A percentile compares a stretch with the other conserved stretches of the same genome.
Conservation (phyloP, 2,888 invertebrate species). For the Cantharis flavilabris region DNA sequence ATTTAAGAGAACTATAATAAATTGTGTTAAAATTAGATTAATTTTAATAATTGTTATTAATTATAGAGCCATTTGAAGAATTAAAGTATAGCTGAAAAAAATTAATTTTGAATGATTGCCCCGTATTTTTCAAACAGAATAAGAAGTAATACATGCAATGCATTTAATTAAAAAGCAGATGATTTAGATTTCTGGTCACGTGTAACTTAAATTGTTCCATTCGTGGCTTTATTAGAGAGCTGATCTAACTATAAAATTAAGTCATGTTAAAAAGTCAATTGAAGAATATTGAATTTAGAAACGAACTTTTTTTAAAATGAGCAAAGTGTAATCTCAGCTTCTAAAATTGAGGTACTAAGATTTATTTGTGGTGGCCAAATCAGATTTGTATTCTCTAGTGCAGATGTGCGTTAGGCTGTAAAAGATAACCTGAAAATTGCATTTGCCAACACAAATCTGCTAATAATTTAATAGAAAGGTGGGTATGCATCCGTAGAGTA, state of each 20-base stretch:
- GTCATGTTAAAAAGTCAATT: not conserved
- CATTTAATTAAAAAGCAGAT: constrained; percentile 4
- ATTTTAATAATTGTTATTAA: not conserved
- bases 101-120: not conserved
- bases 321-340: not conserved
- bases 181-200: not conserved
- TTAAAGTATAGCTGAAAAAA: not conserved
- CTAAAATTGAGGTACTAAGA: not conserved
- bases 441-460: constrained; percentile 23
- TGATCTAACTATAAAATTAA: not conserved
- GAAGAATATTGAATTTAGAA: not conserved
- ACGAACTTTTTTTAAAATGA: not conserved
- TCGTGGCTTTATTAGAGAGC: not conserved
- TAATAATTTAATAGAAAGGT: constrained; percentile 31
- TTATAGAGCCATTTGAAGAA: not conserved
- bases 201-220: not conserved
- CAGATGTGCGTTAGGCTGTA: not conserved
- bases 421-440: constrained; percentile 20
- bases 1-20: too few relatives aligned
- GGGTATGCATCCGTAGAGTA: constrained; percentile 22
- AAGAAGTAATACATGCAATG: not conserved
- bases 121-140: not conserved
- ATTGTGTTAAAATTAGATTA: not conserved
- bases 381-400: not conserved
- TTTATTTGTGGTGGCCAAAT: not conserved